Base-by-base conservation (phyloP, 2,113 vertebrate species). In the Orycteropus afer region DNA sequence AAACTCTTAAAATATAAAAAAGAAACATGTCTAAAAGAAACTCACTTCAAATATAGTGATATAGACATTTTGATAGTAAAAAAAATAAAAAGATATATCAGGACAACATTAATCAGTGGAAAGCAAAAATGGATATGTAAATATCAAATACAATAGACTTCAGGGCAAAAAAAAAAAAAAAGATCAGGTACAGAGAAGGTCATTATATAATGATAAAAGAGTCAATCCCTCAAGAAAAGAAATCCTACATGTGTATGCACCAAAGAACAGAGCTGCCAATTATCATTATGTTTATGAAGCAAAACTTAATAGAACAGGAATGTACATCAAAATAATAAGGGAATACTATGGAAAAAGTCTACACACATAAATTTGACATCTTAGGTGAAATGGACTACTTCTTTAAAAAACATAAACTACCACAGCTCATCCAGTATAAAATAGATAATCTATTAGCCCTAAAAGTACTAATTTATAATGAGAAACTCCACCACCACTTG, bases 11-110 rank as follows among this genome's bases (percentile, higher is more conserved):
- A n/a, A n/a, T n/a, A n/a, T n/a, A n/a, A n/a, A n/a, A n/a, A 17
- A 79, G 65, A 65, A 53, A 89, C 61, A 79, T 42, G 76, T 45
- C 49, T 55, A 88, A n/a, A 89, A 88, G n/a, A 81, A 82, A 53
- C 32, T 42, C 20, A 87, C n/a, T 81, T 76, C 67, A 93, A 63
- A 93, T 82, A 34, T 29, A 59, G 59, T 53, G n/a, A 76, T 23
- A 61, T 27, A 55, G 23, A 47, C 17, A 57, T 7, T 9, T 0
- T 84, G 20, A 85, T 74, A 85, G 40, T 10, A 73, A 61, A 86
- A 78, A 61, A 65, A 27, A 23, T 13, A 45, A 57, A 49, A 79
- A 71, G 71, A 29, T 13, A 27, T n/a, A n/a, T 3, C 11, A 65
- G 29, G 49, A 11, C 57, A 86, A 86, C 34, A 92, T n/a, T 37